A percentile compares a stretch with the other conserved stretches of the same genome.
phyloP scores from a whole-genome alignment of 1,140 invertebrate genomes.

The Meloidogyne exigua region DNA sequence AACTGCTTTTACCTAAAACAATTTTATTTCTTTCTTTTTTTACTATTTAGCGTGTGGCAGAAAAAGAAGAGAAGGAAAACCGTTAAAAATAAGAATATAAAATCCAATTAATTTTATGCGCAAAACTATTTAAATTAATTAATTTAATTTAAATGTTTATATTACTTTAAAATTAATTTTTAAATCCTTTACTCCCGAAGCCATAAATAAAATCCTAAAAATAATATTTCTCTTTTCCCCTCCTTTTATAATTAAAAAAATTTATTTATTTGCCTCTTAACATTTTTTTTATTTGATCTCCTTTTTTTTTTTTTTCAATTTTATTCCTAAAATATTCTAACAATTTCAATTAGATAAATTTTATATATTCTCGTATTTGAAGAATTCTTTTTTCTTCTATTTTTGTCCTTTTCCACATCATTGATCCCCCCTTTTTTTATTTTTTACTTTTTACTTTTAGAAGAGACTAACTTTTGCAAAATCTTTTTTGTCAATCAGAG shows the following conservation, averaged over 20 bases:
- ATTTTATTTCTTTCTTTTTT: not conserved
- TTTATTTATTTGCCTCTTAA: no score
- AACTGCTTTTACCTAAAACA: not conserved
- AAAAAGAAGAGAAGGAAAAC: not conserved
- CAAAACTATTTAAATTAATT: not conserved
- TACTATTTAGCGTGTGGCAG: not conserved
- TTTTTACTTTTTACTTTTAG: not conserved
- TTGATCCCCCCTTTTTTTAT: not conserved
- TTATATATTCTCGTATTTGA: not conserved
- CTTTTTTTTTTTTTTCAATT: no score
- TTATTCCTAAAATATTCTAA: no score
- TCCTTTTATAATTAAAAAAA: no score
- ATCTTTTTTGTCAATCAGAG: conserved; percentile 5
- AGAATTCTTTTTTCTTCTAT: not conserved
- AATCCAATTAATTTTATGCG: no score
- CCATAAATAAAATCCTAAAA: no score
- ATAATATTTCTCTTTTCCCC: no score
- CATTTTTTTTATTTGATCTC: no score
- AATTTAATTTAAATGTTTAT: no score
- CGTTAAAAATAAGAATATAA: no score
- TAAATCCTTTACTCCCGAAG: no score
- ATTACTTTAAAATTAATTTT: no score
- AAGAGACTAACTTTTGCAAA: not conserved
- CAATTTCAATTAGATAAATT: not conserved
- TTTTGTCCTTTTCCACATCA: conserved; percentile 2